Base-by-base conservation (phyloP, 1,140 invertebrate genomes). In the Belonocnema kinseyi region DNA sequence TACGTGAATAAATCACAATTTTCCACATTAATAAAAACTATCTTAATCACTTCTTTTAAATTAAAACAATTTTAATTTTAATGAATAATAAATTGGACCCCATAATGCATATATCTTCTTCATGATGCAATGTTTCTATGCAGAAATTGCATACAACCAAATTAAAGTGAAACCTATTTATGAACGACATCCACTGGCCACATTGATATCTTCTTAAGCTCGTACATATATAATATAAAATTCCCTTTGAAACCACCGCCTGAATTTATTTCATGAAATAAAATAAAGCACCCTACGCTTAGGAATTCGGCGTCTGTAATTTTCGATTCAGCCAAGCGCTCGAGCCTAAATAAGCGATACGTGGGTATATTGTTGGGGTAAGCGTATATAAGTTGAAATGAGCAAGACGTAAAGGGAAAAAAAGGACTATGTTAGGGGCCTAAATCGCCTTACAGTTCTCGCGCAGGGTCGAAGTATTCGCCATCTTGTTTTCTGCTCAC, bases 401-500 rank as follows among this genome's bases (percentile, higher is more conserved):
- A 66, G 61, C 26, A 66, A 66, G 61, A 40, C 40, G 61, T 66
- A 66, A 33, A 66, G 40, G 33, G 58, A 5, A 66, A 61, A 66
- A 61, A 66, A 66, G 40, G 14, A 66, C 40, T 46, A 66, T 74
- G 82, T 77, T 80, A 71, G 77, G 79, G 82, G 80, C 77, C 83
- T 89, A 89, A 46, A 89, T 90, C 87, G 83, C 82, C 85, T 89
- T 88, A 89, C 81, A 80, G 75, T 52, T 79, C 72, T 76, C 81
- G 83, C 56, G 80, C 71, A 77, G 72, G 78, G 81, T 81, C 82
- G 50, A 78, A 73, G 78, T 79, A 78, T 77, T 79, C 82, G 85
- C 86, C 88, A 90, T 90, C 79, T 88, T 90, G 87, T 85, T 90
- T 90, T 91, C 90, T 91, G 88, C 86, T 91, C 90, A 91, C 90